Evolutionary conservation across 2,113 vertebrate genomes (phyloP), one percentile per base, ranked within the genome.

Genomic region (Cairina moschata): DNA sequence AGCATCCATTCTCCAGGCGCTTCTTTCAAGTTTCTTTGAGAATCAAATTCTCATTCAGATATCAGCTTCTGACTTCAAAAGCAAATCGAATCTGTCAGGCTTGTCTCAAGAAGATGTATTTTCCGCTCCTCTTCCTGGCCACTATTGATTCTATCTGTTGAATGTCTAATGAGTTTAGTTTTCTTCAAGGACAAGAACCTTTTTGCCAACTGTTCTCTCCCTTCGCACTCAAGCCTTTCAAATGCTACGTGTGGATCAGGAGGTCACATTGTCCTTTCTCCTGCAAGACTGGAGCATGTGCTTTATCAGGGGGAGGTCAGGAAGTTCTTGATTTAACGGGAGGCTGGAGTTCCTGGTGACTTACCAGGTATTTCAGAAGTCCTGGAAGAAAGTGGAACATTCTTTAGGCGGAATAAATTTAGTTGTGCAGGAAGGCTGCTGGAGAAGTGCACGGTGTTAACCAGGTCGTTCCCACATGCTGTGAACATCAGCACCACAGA

Each of bases 1-100:
- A 77, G 75, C 75, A 67, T 93, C 85, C 44, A 66, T 96, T 95
- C 91, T 94, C 71, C 63, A 90, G 87, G 71, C 20, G 9, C 0
- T 0, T 77, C 87, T 96, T 96, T 95, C 87, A 96, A 93, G 90
- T 95, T 94, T 90, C 90, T 96, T 91, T 96, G 94, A 90, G 82
- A 94, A 90, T 90, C 55, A 67, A 91, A 93, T 97, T 95, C 82
- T 67, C 46, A 83, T 95, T 96, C 87, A 80, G 84, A 55, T 87
- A 91, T 83, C 67, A 80, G 68, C 89, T 94, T 92, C 87, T 96
- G 71, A 93, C 95, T 95, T 96, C 71, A 94, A 88, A 96, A 85
- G 84, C 77, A 91, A 90, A 94, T 82, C 1, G 2, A 85, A 96
- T 94, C 90, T 89, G 18, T 85, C 75, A 94, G 75, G 78, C 82